Percentiles rank a stretch among this genome's conserved stretches.
Conservation (phyloP, 2,888 invertebrate genomes). For the Biston stratarius region DNA sequence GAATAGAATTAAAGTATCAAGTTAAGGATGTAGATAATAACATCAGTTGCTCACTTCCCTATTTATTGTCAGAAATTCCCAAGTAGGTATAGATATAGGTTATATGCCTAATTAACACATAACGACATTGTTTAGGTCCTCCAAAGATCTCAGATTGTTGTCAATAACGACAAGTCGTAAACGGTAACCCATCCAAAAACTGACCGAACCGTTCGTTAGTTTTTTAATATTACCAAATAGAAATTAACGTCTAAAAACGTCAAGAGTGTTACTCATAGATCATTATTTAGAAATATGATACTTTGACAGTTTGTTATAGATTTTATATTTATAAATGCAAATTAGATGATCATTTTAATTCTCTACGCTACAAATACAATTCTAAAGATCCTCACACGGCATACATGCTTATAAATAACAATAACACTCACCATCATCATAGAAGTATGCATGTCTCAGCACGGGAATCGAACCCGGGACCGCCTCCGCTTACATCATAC, state of each 20-base stretch:
- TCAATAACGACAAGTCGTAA: not conserved
- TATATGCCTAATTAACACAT: no score
- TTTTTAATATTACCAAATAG: not conserved
- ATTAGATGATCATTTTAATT: not conserved
- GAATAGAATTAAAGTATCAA: no score
- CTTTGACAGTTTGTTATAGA: no score
- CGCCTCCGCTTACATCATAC: conserved; percentile 77
- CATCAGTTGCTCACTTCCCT: no score
- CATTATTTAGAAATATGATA: not conserved
- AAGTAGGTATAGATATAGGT: no score
- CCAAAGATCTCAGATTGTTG: not conserved
- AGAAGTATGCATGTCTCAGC: conserved; percentile 78
- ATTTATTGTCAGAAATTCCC: no score
- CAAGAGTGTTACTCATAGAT: not conserved
- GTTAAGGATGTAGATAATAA: no score
- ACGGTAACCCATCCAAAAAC: not conserved
- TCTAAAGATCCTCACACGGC: not conserved
- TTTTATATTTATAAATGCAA: not conserved
- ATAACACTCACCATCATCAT: conserved; percentile 79
- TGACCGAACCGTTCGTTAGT: not conserved
- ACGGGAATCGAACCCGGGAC: conserved; percentile 75
- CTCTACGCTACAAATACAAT: not conserved
- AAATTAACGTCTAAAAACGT: not conserved
- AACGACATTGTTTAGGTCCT: not conserved
- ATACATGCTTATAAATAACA: not conserved